Conservation (phyloP, 2,888 invertebrate species). For the Sturmia bella region DNA sequence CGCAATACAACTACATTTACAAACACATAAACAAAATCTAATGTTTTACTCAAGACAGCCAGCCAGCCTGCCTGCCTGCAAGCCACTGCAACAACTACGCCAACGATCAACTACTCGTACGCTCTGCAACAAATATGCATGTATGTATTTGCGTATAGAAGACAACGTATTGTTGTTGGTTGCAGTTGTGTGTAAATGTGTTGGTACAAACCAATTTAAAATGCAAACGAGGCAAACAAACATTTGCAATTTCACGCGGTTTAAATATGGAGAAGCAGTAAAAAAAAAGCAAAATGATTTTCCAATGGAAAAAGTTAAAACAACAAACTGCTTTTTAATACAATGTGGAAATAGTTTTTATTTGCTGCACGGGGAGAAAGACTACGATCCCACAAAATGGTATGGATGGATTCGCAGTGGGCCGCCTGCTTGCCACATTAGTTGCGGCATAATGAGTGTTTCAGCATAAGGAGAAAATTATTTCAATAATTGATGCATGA, state of each 20-base stretch:
- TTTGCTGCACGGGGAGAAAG: background rate
- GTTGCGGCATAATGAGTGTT: constrained; percentile 14
- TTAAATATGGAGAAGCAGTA: constrained; percentile 41
- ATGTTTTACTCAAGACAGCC: constrained; percentile 17
- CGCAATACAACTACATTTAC: background rate
- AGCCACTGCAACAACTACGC: background rate
- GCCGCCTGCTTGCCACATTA: constrained; percentile 9
- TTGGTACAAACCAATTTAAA: constrained; percentile 68
- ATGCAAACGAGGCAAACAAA: constrained; percentile 68
- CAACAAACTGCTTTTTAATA: constrained; percentile 25
- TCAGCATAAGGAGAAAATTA: background rate
- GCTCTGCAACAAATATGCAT: background rate
- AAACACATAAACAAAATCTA: constrained; percentile 29
- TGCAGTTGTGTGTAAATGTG: background rate
- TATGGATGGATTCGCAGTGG: background rate
- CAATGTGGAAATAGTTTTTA: constrained; percentile 59
- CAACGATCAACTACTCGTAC: background rate
- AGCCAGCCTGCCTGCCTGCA: constrained; percentile 8
- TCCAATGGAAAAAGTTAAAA: constrained; percentile 42
- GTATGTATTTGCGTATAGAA: constrained; percentile 32
- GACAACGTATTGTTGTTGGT: too few relatives aligned
- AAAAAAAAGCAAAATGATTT: background rate
- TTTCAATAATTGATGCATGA: background rate
- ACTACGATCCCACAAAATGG: too few relatives aligned
- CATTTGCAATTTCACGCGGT: constrained; percentile 67